Evolutionary conservation across 2,797 vertebrate species (phyloP).

Genomic region (Mus caroli): DNA sequence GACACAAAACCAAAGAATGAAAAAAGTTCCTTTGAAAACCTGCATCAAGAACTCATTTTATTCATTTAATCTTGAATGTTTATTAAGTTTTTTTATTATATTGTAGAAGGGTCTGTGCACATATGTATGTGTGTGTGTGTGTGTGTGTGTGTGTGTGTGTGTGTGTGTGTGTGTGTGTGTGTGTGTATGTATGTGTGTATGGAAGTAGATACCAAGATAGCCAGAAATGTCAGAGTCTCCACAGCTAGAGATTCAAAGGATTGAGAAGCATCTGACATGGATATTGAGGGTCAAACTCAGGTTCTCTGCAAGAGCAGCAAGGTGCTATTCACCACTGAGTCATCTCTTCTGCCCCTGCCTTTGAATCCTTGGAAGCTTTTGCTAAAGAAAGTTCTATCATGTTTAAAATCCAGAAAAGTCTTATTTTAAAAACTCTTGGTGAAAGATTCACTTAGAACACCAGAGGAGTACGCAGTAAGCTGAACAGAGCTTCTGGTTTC

Average conservation of each 20-base stretch:
- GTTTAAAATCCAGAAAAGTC: neutral
- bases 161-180: neutral
- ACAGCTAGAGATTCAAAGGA: neutral
- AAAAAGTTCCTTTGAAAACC: neutral
- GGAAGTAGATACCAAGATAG: neutral
- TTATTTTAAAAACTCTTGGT: neutral
- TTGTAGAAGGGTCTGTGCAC: rapidly evolving
- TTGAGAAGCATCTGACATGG: neutral
- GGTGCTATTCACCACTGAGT: neutral
- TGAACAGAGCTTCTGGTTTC: too few species aligned
- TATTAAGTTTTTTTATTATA: neutral
- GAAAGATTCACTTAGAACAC: too few species aligned
- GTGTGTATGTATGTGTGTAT: neutral
- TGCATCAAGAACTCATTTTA: neutral
- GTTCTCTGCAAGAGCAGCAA: neutral
- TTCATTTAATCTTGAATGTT: neutral
- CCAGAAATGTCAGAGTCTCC: neutral
- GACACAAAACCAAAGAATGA: neutral
- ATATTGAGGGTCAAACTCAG: neutral
- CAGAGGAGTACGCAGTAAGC: too few species aligned
- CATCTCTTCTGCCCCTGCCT: neutral
- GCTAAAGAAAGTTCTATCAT: neutral
- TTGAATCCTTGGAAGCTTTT: neutral
- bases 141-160: neutral
- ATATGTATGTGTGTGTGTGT: neutral